Base-by-base conservation (phyloP, 2,888 invertebrate genomes). In the Lasioglossum oenotherae region DNA sequence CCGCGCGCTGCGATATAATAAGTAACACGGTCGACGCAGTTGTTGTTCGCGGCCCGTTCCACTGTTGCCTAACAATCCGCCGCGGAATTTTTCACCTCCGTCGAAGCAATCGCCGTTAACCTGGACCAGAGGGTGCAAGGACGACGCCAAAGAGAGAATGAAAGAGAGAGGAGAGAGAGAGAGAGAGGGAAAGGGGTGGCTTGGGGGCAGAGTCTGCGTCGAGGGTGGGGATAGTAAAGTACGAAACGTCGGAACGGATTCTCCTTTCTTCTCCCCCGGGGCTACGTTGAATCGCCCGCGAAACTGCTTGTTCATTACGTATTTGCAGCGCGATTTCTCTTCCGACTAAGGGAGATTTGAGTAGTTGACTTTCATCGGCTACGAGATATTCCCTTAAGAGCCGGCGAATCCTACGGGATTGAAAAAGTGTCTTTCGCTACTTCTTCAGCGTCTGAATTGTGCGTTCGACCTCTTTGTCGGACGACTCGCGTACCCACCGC, bases 1-100 rank as follows among this genome's bases (percentile, higher is more conserved):
- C 77, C 74, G 49, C 71, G 64, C 71, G 78, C 16, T 27, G 79
- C 80, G 80, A 87, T 80, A 76, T 82, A 87, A 88, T 87, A 83
- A 85, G 72, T 80, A 87, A 83, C 71, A 41, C 78, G 78, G 79
- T 87, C 84, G 74, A 72, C 73, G 69, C 74, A 23, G 71, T 79
- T 74, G 74, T 80, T 75, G 81, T 67, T 38, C 69, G 69, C 69
- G 69, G 23, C 38, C 23, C 19, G 27, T 31, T 69, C 67, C 69
- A n/a, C 71, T 71, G 71, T 78, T n/a, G 35, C 31, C 72, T 76
- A 79, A 84, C 78, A 82, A 84, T 84, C 53, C 72, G 10, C 41
- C 73, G 16, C n/a, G 27, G 53, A 67, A 44, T 82, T 85, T 84
- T 87, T 82, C 49, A n/a, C 64, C 57, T 8, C 6, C 31, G n/a